Evolutionary conservation across 2,113 vertebrate genomes (phyloP), one percentile per base, ranked within the genome.

Genomic region (Monarcha castaneiventris): DNA sequence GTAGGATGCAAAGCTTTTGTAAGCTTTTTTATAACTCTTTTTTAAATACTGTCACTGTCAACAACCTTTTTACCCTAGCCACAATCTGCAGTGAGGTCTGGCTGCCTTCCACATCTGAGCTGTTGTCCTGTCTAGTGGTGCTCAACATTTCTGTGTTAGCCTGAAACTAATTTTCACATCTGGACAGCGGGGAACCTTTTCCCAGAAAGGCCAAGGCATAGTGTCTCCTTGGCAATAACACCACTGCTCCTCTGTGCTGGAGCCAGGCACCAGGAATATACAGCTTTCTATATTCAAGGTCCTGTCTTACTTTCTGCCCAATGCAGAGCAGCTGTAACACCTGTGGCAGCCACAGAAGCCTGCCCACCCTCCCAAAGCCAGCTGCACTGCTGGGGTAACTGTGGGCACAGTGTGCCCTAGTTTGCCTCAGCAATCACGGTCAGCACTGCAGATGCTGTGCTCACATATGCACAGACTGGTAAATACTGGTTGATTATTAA

Each of bases 401-500:
- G 3, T 19, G 56, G 67, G 61, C 26, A 51, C 48, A 35, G 43
- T 4, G 27, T 58, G n/a, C 16, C 78, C 63, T 32, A 3, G 18
- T 43, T 74, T 67, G 51, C 46, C 56, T 75, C 10, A 5, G 27
- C 39, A 22, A 82, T 44, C 41, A 35, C 33, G 9, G 44, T 0
- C 2, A 74, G 18, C 29, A 7, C 5, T 26, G 51, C 51, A 33
- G 21, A 18, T 6, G 32, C 80, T 59, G 39, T 7, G 44, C 41
- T 88, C 59, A 51, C 0, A 0, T 10, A 69, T 0, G 0, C 32
- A 26, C n/a, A 21, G 9, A 15, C 33, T 48, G 43, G 59, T 39
- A 89, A 89, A 74, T 29, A 29, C 30, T 3, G 2, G 4, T 4
- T 56, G 54, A 55, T 64, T 49, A 91, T 76, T 58, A 35, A 37